A percentile compares a stretch with the other conserved stretches of the same genome.
These are phyloP conservation scores for Tautogolabrus adspersus DNA, from an alignment of 2,113 vertebrate species.

Conservation along the genomic window DNA sequence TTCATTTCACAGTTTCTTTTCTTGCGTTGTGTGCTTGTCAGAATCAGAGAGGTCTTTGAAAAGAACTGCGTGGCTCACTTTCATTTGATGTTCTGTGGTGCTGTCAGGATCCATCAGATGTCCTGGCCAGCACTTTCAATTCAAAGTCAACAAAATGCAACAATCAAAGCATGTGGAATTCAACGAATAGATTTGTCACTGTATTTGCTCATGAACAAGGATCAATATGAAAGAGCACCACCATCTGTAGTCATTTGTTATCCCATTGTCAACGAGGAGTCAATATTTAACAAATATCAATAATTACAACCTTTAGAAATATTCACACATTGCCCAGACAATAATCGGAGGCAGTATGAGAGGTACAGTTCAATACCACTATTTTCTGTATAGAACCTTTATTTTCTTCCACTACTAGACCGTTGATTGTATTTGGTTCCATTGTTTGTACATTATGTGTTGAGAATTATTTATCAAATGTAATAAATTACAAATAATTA, in stretches of 20 bases:
- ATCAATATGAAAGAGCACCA: conserved; percentile 33
- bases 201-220: conserved; percentile 5
- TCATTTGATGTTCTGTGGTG: conserved; percentile 56
- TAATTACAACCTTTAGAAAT: conserved; percentile 40
- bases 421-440: conserved; percentile 8
- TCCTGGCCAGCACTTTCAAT: conserved; percentile 17
- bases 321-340: conserved; percentile 4
- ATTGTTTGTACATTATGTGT: neutral
- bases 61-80: conserved; percentile 25
- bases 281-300: conserved; percentile 42
- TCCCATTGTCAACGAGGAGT: conserved; percentile 26
- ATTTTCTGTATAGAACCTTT: conserved; percentile 12
- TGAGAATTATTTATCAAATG: neutral
- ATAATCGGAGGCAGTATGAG: conserved; percentile 11
- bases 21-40: conserved; percentile 57
- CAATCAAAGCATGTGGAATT: conserved; percentile 57
- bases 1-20: conserved; percentile 43
- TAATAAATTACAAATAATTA: neutral
- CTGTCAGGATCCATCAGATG: conserved; percentile 44
- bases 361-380: conserved; percentile 26
- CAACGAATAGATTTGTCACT: conserved; percentile 38
- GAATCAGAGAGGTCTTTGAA: conserved; percentile 43
- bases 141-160: conserved; percentile 47
- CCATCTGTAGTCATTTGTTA: conserved; percentile 1
- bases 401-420: neutral